Base-by-base conservation (phyloP, 2,113 vertebrate genomes). In the Procavia capensis region DNA sequence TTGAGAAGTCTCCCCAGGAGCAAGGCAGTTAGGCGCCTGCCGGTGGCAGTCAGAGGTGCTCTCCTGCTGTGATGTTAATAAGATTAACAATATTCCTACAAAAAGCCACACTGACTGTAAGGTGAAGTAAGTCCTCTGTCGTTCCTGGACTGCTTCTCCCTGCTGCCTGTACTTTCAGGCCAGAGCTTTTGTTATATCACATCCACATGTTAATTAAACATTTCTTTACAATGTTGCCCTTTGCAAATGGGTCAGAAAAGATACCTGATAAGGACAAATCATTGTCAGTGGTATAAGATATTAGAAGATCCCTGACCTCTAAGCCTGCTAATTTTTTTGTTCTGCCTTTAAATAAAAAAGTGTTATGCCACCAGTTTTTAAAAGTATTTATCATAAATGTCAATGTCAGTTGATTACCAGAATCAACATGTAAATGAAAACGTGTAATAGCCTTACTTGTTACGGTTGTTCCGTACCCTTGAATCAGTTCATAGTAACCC, bases 11-110 rank as follows among this genome's bases (percentile, higher is more conserved):
- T 97, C 97, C 98, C 97, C 97, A 98, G 98, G 97, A 98, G 93
- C 83, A 94, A 95, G 85, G 94, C 94, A 96, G 93, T 97, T 96
- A 97, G 97, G 97, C 96, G 97, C 97, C 98, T 98, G 96, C 97
- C 95, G 97, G 96, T 96, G 96, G 95, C 97, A 97, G 85, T 88
- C 93, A 98, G 96, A 97, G 97, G 95, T 97, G 97, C 94, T 93
- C 59, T 97, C 98, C 98, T 96, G 98, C 98, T 98, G 98, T 98
- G 98, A 98, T 98, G 97, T 97, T 99, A 99, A 98, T 98, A 98
- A 98, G 97, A 98, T 97, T 96, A 98, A 98, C 78, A 81, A 97
- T 93, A 96, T 95, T 88, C 96, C 97, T 78, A 96, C 2, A 24
- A 96, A 98, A 98, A 98, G 83, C 84, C 97, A 96, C 96, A 97